Base-by-base conservation (phyloP, 2,797 vertebrate species). In the Poeciliopsis turneri region DNA sequence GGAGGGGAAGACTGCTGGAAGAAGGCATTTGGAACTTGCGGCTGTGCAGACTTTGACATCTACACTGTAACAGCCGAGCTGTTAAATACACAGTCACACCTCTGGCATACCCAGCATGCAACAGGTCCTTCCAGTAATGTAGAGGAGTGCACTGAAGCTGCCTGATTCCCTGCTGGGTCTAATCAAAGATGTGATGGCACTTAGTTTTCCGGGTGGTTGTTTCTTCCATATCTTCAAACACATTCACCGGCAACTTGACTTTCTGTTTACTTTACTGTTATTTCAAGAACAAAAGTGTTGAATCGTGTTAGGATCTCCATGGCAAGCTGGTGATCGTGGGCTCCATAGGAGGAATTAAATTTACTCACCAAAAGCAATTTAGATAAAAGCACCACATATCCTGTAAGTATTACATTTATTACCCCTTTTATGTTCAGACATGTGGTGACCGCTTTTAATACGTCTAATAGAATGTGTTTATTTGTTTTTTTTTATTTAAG, bases 111-210 rank as follows among this genome's bases (percentile, higher is more conserved):
- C 71, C 75, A 79, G 82, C 33, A 2, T 84, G 74, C 84, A 86
- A 80, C 81, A 87, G 68, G 87, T 87, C 87, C n/a, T 78, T 85
- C 43, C 15, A 15, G 64, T 51, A 57, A 84, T 82, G 75, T 70
- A 55, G 33, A 77, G 30, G 30, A 57, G 49, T 79, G 57, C 71
- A 46, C 2, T 59, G 79, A 80, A n/a, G 80, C 59, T 57, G 71
- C 75, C 75, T 30, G 79, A 76, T 36, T 81, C 77, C 87, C 87
- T 80, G 86, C 91, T 89, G 90, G 41, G 83, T 76, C 76, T 77
- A 89, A 88, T 91, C 87, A 91, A 66, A 90, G 81, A 88, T 78
- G 84, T 72, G 86, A 88, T 82, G 83, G 80, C 76, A 84, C 75
- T 51, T 80, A 74, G 61, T 79, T 88, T 89, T 86, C 78, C 83